These are phyloP conservation scores for Jaculus jaculus DNA, from an alignment of 2,113 vertebrate genomes.

Conservation along the genomic window DNA sequence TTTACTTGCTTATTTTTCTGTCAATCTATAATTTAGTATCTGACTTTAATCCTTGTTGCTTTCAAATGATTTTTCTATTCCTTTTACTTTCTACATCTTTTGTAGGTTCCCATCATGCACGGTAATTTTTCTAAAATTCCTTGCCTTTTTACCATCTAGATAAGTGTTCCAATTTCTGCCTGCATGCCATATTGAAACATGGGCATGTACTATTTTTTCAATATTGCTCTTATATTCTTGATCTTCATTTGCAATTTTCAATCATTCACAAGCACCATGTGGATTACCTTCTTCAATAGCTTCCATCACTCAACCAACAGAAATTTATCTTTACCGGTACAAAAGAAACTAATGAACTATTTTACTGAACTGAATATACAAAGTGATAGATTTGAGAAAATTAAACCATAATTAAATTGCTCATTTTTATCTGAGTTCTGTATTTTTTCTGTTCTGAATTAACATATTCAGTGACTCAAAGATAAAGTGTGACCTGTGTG, in stretches of 20 bases:
- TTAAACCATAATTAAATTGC: not conserved
- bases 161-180: not conserved
- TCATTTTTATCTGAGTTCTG: not conserved
- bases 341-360: not conserved
- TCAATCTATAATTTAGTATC: not conserved
- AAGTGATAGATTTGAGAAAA: not conserved
- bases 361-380: not conserved
- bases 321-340: not conserved
- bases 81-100: not conserved
- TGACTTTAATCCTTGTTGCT: not conserved
- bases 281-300: not conserved
- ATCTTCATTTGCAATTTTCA: not conserved
- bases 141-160: not conserved
- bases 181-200: not conserved
- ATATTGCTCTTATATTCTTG: not conserved
- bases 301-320: not conserved
- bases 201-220: not conserved
- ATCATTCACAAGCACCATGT: not conserved
- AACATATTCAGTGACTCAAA: not conserved
- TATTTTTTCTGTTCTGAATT: not conserved
- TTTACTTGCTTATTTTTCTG: not conserved
- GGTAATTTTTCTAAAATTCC: not conserved
- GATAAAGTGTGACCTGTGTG: not conserved
- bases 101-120: not conserved
- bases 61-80: not conserved